phyloP scores from a whole-genome alignment of 2,888 invertebrate genomes.

The Drosophila rubida region DNA sequence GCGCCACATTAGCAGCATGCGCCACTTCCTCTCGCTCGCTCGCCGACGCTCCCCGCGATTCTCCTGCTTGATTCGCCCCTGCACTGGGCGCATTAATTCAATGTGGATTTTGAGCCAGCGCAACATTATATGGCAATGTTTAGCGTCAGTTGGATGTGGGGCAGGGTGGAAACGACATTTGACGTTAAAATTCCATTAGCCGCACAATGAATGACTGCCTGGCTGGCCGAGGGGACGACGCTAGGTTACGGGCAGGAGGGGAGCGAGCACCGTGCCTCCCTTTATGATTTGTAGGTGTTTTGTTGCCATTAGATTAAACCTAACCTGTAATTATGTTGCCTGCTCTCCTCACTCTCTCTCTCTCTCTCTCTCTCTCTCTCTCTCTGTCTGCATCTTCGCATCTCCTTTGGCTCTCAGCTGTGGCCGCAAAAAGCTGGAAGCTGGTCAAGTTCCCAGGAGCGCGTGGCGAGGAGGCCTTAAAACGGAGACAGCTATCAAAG shows the following conservation, averaged over 20 bases:
- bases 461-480: neutral
- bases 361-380: too few relatives aligned
- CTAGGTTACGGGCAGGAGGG: neutral
- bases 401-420: conserved; percentile 26
- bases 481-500: conserved; percentile 17
- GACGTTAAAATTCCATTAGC: conserved; percentile 81
- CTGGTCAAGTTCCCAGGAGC: conserved; percentile 38
- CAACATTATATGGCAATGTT: conserved; percentile 20
- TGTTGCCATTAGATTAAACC: conserved; percentile 46
- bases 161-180: conserved; percentile 28
- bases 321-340: conserved; percentile 55
- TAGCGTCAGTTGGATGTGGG: neutral
- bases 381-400: too few relatives aligned
- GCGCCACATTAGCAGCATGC: conserved; percentile 41
- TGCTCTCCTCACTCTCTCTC: too few relatives aligned
- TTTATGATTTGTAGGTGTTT: conserved; percentile 66
- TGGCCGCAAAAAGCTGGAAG: conserved; percentile 24
- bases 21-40: conserved; percentile 10
- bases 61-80: neutral
- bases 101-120: conserved; percentile 42
- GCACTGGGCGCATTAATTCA: conserved; percentile 41
- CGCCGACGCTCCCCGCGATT: neutral
- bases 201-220: conserved; percentile 24
- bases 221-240: neutral
- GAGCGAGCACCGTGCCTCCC: neutral